Conservation (phyloP, 2,113 vertebrate species). For the Ceratotherium simum region DNA sequence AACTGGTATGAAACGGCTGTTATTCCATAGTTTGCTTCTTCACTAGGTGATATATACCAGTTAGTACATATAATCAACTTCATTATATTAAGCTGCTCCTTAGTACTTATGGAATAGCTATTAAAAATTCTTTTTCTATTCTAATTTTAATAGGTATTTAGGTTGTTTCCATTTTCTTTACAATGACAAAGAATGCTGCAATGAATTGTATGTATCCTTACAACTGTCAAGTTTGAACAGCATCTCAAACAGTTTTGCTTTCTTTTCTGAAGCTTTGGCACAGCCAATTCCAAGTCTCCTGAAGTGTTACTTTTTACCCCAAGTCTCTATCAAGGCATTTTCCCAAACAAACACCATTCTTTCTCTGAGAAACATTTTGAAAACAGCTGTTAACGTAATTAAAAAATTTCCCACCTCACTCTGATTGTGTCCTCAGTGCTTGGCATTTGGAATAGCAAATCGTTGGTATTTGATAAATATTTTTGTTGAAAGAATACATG, state of each 20-base stretch:
- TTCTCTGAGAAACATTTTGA: neutral
- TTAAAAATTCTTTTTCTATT: slow-evolving; percentile 25
- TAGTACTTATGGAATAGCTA: neutral
- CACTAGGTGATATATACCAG: neutral
- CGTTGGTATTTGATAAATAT: neutral
- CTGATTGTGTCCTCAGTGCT: neutral
- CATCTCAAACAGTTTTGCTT: neutral
- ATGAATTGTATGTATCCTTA: neutral
- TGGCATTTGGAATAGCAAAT: neutral
- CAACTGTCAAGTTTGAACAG: neutral
- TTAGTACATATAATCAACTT: neutral
- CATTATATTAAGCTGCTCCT: slow-evolving; percentile 22
- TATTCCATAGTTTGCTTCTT: neutral
- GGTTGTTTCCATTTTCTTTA: neutral
- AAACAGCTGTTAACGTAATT: neutral
- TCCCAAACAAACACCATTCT: neutral
- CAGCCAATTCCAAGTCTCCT: neutral
- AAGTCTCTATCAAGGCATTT: neutral
- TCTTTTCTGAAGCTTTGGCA: neutral
- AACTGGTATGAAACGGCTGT: neutral
- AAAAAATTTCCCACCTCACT: neutral
- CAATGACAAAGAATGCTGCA: neutral
- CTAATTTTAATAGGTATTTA: neutral
- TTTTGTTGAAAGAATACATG: neutral
- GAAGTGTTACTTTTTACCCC: neutral